Evolutionary conservation across 2,113 vertebrate species (phyloP).

Genomic region (Mirounga angustirostris): DNA sequence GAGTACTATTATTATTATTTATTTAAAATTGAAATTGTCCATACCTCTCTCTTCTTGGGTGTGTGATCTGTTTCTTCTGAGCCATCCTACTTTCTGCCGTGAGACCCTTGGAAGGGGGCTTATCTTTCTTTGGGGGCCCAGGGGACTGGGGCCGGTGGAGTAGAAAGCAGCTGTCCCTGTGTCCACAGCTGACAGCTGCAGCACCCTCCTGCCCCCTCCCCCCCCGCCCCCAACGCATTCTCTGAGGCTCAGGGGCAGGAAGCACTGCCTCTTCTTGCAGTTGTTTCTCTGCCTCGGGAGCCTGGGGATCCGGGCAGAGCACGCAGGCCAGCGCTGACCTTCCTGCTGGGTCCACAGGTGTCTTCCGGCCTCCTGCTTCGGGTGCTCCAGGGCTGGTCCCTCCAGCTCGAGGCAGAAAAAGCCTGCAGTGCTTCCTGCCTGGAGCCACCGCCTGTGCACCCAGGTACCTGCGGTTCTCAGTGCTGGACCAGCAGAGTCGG

Average conservation of each 20-base stretch:
- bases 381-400: not conserved
- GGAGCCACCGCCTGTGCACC: too few relatives aligned
- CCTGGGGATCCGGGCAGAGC: not conserved
- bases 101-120: not conserved
- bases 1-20: not conserved
- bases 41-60: not conserved
- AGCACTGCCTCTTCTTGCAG: rapidly evolving
- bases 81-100: not conserved
- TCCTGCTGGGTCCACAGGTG: not conserved
- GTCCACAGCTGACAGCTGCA: rapidly evolving
- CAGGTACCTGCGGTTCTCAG: not conserved
- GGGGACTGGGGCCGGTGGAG: not conserved
- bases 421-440: rapidly evolving
- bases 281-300: not conserved
- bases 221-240: too few relatives aligned
- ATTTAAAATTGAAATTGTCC: not conserved
- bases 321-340: not conserved
- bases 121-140: not conserved
- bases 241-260: not conserved
- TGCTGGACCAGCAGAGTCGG: not conserved
- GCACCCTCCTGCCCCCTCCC: not conserved
- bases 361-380: not conserved
- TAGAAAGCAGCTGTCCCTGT: not conserved
- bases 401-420: not conserved
- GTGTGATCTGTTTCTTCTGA: not conserved